Evolutionary conservation across 2,113 vertebrate species (phyloP).

Genomic region (Narcine bancroftii): DNA sequence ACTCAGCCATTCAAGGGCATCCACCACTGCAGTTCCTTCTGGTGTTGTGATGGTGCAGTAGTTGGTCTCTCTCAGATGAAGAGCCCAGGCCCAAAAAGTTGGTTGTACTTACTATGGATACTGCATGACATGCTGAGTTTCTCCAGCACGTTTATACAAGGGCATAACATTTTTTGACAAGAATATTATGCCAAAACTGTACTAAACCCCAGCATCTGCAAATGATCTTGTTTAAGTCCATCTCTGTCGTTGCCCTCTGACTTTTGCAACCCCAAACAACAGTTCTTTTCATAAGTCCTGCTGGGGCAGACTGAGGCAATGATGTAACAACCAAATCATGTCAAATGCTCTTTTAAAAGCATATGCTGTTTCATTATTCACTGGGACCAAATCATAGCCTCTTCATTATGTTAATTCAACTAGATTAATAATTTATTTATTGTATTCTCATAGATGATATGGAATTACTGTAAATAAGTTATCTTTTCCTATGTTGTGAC

Average conservation of each 20-base stretch:
- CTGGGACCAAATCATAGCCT: neutral
- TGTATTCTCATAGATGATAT: neutral
- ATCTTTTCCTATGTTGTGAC: neutral
- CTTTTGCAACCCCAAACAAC: neutral
- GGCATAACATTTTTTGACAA: no score
- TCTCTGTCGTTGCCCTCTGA: neutral
- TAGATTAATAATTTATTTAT: neutral
- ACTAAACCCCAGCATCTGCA: no score
- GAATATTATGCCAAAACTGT: no score
- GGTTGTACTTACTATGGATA: no score
- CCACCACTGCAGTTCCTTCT: neutral
- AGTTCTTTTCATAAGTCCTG: neutral
- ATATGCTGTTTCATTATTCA: neutral
- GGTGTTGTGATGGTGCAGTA: neutral
- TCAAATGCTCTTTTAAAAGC: neutral
- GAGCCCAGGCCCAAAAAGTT: no score
- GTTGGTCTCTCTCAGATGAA: neutral
- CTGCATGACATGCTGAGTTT: no score
- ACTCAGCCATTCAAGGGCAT: neutral
- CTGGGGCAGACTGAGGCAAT: no score
- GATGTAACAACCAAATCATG: neutral
- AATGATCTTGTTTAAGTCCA: no score
- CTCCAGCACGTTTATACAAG: no score
- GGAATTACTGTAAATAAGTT: neutral
- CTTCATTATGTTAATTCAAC: neutral